Base-by-base conservation (phyloP, 2,113 vertebrate genomes). In the Pithys albifrons region DNA sequence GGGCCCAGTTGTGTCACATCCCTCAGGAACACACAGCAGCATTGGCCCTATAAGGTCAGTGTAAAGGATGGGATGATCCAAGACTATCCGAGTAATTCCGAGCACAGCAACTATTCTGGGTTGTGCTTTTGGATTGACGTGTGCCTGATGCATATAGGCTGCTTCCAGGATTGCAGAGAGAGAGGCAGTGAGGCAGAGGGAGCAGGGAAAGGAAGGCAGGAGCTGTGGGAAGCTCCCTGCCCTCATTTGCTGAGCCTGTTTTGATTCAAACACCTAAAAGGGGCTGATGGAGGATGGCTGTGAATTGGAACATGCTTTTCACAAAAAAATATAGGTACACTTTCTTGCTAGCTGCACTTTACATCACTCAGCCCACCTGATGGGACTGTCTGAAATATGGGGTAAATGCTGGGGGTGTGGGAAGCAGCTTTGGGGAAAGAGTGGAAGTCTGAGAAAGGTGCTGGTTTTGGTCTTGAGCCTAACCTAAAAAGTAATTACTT, bases 221-320 rank as follows among this genome's bases (percentile, higher is more conserved):
- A 88, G n/a, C 41, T 0, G 0, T 12, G 45, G 61, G 19, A 84
- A 7, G 23, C 24, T 58, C 29, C 46, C 31, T 35, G 12, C n/a
- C 39, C 48, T 75, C 5, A 0, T 67, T 54, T 79, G 8, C 52
- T 72, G 75, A 15, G 17, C 12, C 9, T 39, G 5, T 33, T 77
- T 48, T 49, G 39, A 54, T 43, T 31, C 27, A 25, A 72, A 20
- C 17, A 14, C 46, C 18, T 20, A 11, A 80, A 20, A 5, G 29
- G 7, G 29, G 45, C 18, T 83, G 10, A 11, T 48, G 28, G 73
- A 55, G 46, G 11, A 37, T 7, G 39, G 49, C 67, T 72, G 75
- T 19, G 45, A 41, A 79, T 67, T 0, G 0, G 58, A 62, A 54
- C 4, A 3, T 1, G 1, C 5, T 46, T 55, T 83, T 59, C 52